Evolutionary conservation across 92 coral and sea anemone genomes (phyloP).

Genomic region (Actinostola sp.): DNA sequence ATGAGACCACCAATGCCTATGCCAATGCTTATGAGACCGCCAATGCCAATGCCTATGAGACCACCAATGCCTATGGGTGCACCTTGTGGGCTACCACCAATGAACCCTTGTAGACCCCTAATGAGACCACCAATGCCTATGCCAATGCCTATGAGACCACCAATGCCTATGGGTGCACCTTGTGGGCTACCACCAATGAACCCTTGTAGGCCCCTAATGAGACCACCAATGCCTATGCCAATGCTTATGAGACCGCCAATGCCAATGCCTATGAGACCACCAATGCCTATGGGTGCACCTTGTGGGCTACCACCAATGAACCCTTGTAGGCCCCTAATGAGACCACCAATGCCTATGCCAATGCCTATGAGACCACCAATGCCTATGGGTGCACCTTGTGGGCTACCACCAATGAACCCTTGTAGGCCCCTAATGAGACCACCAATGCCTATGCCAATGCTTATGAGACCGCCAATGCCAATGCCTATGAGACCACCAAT

Average conservation of each 20-base stretch:
- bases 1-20: conserved; percentile 14
- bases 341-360: conserved; percentile 37
- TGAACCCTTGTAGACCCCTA: conserved; percentile 38
- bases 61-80: conserved; percentile 43
- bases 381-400: neutral
- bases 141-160: conserved; percentile 32
- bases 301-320: conserved; percentile 2
- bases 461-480: conserved; percentile 29
- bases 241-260: too few species aligned
- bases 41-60: conserved; percentile 45
- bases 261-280: conserved; percentile 14
- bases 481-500: neutral
- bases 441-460: conserved; percentile 36
- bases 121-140: conserved; percentile 29
- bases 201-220: conserved; percentile 29
- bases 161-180: conserved; percentile 9
- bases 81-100: conserved; percentile 38
- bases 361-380: conserved; percentile 24
- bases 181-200: conserved; percentile 38
- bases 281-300: conserved; percentile 19
- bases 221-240: conserved; percentile 1
- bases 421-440: conserved; percentile 29
- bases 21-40: conserved; percentile 34
- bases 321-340: conserved; percentile 32
- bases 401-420: conserved; percentile 14